Percentiles rank a stretch among this genome's conserved stretches.
Evolutionary conservation across 1,140 invertebrate species (phyloP).

Genomic region (Drosophila takahashii): DNA sequence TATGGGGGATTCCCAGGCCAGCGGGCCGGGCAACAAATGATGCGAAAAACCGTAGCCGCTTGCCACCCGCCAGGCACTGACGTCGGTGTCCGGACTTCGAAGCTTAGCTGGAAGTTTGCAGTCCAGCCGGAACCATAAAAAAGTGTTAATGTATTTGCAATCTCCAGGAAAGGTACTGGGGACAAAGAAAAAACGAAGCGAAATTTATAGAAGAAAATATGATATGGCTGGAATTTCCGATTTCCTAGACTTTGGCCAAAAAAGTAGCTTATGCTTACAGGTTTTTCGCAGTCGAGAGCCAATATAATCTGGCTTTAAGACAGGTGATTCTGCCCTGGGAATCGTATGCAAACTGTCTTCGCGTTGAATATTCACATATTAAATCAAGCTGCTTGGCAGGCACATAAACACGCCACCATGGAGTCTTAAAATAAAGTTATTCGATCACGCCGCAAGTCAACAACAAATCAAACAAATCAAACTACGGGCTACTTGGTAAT

Average conservation of each 20-base stretch:
- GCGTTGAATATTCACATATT: slow-evolving; percentile 28
- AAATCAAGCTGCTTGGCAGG: slow-evolving; percentile 24
- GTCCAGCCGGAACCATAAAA: slow-evolving; percentile 54
- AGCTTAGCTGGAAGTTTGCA: slow-evolving; percentile 12
- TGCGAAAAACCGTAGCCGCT: slow-evolving; percentile 63
- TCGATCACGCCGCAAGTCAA: slow-evolving; percentile 11
- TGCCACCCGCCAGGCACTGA: slow-evolving; percentile 62
- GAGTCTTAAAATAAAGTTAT: slow-evolving; percentile 41
- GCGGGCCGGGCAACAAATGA: slow-evolving; percentile 63
- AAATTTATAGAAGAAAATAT: slow-evolving; percentile 26
- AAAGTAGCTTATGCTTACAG: not conserved
- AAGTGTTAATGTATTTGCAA: slow-evolving; percentile 76
- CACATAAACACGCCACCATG: slow-evolving; percentile 27
- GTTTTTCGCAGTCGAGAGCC: not conserved
- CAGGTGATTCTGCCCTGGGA: not conserved
- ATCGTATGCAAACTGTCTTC: slow-evolving; percentile 2
- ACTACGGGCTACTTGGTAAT: slow-evolving; percentile 48
- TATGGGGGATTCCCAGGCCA: slow-evolving; percentile 44
- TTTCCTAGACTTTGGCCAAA: slow-evolving; percentile 2
- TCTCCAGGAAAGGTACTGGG: slow-evolving; percentile 44
- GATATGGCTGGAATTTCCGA: slow-evolving; percentile 26
- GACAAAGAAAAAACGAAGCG: slow-evolving; percentile 5
- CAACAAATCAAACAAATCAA: slow-evolving; percentile 49
- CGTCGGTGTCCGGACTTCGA: slow-evolving; percentile 38
- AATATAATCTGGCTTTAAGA: slow-evolving; percentile 22